A percentile compares a stretch with the other conserved stretches of the same genome.
phyloP scores from a whole-genome alignment of 1,140 invertebrate genomes.

The Papilio polyxenes region DNA sequence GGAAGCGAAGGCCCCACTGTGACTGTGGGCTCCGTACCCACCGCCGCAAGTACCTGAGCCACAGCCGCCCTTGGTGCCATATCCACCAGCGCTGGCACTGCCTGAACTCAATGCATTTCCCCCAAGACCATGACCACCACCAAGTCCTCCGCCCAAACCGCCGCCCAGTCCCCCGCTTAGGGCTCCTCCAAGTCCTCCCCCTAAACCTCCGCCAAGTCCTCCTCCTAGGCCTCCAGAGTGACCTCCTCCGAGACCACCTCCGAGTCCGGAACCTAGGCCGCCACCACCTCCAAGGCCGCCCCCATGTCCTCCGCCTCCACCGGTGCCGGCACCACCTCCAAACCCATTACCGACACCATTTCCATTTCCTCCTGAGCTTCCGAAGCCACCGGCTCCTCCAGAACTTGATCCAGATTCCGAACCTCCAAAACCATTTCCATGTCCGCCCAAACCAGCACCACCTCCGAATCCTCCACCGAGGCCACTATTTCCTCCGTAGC shows the following conservation, averaged over 20 bases:
- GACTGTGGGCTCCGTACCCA: conserved; percentile 24
- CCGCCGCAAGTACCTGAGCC: conserved; percentile 25
- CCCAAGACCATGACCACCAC: conserved; percentile 44
- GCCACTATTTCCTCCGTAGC: not conserved
- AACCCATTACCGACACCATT: conserved; percentile 41
- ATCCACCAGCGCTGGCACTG: conserved; percentile 48
- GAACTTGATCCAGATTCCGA: conserved; percentile 20
- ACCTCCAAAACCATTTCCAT: conserved; percentile 36
- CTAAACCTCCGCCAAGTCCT: conserved; percentile 46
- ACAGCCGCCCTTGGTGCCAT: conserved; percentile 36
- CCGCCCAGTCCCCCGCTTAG: conserved; percentile 41
- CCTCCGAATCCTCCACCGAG: conserved; percentile 35
- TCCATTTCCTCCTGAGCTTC: conserved; percentile 31
- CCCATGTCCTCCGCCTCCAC: conserved; percentile 40
- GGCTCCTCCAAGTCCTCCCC: conserved; percentile 43
- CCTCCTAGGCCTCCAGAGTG: conserved; percentile 44
- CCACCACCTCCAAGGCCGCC: conserved; percentile 45
- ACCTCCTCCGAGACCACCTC: conserved; percentile 53
- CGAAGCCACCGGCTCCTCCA: conserved; percentile 39
- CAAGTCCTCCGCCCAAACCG: conserved; percentile 49
- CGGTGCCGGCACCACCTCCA: conserved; percentile 42
- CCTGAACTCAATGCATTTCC: conserved; percentile 47
- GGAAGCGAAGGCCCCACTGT: conserved; percentile 20
- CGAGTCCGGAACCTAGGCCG: conserved; percentile 42
- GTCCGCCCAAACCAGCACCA: conserved; percentile 42